A percentile compares a stretch with the other conserved stretches of the same genome.
phyloP scores from a whole-genome alignment of 2,888 invertebrate genomes.

The Julus scandinavius region DNA sequence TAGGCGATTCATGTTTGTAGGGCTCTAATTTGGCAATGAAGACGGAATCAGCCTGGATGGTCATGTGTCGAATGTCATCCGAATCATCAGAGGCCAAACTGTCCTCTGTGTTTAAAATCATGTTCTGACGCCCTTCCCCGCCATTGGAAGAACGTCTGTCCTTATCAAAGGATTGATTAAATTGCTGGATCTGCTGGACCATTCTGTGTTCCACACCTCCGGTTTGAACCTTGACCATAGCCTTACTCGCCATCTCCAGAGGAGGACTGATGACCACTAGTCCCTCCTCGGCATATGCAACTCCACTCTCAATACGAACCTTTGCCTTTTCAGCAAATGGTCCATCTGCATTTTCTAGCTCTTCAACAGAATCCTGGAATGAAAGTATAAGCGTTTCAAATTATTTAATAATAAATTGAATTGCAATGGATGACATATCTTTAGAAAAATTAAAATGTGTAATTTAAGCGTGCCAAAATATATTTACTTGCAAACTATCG shows the following conservation, averaged over 20 bases:
- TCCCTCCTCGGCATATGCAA: constrained; percentile 50
- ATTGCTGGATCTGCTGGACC: constrained; percentile 56
- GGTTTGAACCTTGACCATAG: not conserved
- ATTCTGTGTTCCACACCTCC: constrained; percentile 55
- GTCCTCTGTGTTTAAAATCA: not conserved
- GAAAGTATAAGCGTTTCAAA: too few relatives aligned
- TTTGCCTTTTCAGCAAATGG: constrained; percentile 68
- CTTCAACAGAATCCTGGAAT: constrained; percentile 75
- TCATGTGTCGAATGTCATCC: constrained; percentile 54
- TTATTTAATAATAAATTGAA: too few relatives aligned
- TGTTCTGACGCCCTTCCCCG: not conserved
- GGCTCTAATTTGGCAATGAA: constrained; percentile 54
- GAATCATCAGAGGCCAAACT: constrained; percentile 48
- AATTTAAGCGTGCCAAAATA: not conserved
- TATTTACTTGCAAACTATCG: constrained; percentile 74
- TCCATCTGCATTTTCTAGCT: constrained; percentile 69
- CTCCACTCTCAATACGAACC: constrained; percentile 58
- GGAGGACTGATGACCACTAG: constrained; percentile 56
- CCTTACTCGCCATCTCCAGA: constrained; percentile 54
- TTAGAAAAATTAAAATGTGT: too few relatives aligned
- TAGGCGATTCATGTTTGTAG: not conserved
- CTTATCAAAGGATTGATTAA: constrained; percentile 60
- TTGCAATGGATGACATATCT: too few relatives aligned
- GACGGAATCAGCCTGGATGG: constrained; percentile 55
- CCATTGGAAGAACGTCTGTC: not conserved